Percentiles rank a stretch among this genome's conserved stretches.
Evolutionary conservation across 2,888 invertebrate species (phyloP).

Genomic region (Erannis defoliaria): DNA sequence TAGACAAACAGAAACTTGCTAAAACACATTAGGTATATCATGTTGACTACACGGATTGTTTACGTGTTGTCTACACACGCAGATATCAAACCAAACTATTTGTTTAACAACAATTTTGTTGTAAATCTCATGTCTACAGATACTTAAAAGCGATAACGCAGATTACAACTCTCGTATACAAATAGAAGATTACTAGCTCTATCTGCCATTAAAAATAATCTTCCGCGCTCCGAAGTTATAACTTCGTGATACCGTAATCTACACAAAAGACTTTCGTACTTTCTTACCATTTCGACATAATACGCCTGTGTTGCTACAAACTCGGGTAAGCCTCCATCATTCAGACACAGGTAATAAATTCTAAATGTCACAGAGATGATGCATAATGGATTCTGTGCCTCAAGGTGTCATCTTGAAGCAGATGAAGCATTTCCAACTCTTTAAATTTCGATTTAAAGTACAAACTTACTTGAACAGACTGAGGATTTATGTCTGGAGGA

Average conservation of each 20-base stretch:
- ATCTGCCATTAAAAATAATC: constrained; percentile 28
- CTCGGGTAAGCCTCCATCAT: constrained; percentile 66
- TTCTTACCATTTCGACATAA: constrained; percentile 55
- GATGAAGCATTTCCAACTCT: constrained; percentile 46
- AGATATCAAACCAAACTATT: constrained; percentile 10
- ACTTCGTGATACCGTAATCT: constrained; percentile 43
- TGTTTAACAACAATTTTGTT: constrained; percentile 5
- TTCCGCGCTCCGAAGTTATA: constrained; percentile 27
- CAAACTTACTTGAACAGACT: constrained; percentile 36
- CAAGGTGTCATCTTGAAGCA: constrained; percentile 60
- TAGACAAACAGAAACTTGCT: neutral
- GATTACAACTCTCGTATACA: constrained; percentile 14
- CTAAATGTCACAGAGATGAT: constrained; percentile 80
- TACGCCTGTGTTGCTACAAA: constrained; percentile 55
- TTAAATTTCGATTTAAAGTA: constrained; percentile 44
- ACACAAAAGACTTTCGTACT: constrained; percentile 36
- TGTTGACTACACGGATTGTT: too few relatives aligned
- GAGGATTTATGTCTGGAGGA: constrained; percentile 3
- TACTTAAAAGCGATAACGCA: constrained; percentile 7
- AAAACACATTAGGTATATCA: too few relatives aligned
- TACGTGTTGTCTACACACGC: constrained; percentile 2
- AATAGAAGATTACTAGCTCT: constrained; percentile 4
- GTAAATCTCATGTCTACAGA: constrained; percentile 7
- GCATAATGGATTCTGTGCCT: constrained; percentile 73
- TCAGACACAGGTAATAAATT: constrained; percentile 76